phyloP scores from a whole-genome alignment of 2,888 invertebrate species.

The Limnephilus auricula region DNA sequence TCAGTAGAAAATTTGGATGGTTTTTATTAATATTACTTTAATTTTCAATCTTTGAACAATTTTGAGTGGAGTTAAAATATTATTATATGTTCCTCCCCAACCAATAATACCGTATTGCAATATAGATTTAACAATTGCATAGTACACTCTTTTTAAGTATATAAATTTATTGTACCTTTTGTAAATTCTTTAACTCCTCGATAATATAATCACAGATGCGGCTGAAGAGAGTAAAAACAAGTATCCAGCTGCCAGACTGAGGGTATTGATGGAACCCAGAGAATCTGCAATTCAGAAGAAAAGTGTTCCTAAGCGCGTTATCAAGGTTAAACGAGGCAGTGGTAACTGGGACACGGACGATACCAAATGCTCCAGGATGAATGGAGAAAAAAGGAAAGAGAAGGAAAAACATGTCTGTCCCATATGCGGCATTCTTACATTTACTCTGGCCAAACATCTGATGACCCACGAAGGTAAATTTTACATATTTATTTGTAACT shows the following conservation, averaged over 20 bases:
- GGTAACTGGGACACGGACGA: conserved; percentile 30
- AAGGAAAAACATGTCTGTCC: conserved; percentile 76
- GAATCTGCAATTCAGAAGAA: not conserved
- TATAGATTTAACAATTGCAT: no score
- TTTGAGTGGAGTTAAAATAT: no score
- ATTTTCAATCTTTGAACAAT: no score
- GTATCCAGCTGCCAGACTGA: not conserved
- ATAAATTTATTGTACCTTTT: no score
- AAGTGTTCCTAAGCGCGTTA: not conserved
- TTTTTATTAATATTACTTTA: no score
- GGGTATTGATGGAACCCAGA: not conserved
- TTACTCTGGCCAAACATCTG: conserved; percentile 75
- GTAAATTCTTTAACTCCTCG: not conserved
- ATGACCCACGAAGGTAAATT: conserved; percentile 75
- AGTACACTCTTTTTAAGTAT: no score
- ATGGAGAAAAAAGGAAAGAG: not conserved
- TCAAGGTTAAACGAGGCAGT: conserved; percentile 2
- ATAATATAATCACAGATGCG: not conserved
- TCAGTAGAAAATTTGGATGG: no score
- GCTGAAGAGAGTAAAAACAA: not conserved
- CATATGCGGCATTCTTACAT: conserved; percentile 76
- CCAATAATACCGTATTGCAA: no score
- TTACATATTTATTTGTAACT: not conserved
- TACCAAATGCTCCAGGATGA: not conserved
- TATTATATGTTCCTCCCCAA: no score